Percentiles rank a stretch among this genome's conserved stretches.
Conservation (phyloP, 2,888 invertebrate species). For the Notodonta dromedarius region DNA sequence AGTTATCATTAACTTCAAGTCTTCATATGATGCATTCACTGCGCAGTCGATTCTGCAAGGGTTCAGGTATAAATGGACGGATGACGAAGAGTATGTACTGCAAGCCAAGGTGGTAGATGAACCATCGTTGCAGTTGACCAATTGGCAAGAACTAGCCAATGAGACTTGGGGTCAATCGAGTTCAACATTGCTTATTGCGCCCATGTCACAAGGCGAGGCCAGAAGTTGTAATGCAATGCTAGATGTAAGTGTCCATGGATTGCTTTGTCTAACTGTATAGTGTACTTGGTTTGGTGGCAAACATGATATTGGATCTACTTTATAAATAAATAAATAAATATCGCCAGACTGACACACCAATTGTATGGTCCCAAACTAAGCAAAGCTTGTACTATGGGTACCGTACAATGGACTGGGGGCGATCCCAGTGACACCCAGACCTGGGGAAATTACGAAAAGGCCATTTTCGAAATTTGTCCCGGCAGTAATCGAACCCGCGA, state of each 20-base stretch:
- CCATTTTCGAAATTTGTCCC: no score
- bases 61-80: neutral
- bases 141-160: neutral
- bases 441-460: no score
- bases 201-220: neutral
- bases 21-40: constrained; percentile 1
- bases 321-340: no score
- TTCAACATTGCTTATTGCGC: neutral
- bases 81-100: neutral
- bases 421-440: no score
- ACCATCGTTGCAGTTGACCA: neutral
- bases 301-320: no score
- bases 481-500: no score
- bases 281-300: no score
- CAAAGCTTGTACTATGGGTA: no score
- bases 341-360: no score
- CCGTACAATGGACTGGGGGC: no score
- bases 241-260: neutral
- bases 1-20: neutral
- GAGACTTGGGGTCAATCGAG: neutral
- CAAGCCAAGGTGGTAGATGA: neutral
- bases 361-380: no score
- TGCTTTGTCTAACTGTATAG: neutral
- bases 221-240: neutral
- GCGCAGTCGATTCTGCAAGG: neutral